A percentile compares a stretch with the other conserved stretches of the same genome.
These are phyloP conservation scores for Nicator chloris DNA, from an alignment of 2,113 vertebrate genomes.

Conservation along the genomic window DNA sequence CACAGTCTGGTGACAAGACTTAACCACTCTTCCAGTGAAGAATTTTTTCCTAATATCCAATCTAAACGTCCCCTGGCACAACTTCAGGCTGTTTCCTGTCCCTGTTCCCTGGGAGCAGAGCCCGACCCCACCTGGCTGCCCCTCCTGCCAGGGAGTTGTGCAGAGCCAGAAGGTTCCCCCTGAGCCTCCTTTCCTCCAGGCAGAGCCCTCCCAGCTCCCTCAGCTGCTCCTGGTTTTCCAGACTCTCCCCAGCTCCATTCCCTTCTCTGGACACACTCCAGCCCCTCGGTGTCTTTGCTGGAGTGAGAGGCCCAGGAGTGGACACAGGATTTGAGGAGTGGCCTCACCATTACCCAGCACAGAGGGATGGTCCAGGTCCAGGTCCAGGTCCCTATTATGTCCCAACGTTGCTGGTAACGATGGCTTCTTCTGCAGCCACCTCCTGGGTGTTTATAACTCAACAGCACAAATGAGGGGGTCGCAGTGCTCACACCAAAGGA, in stretches of 20 bases:
- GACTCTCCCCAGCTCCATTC: background rate
- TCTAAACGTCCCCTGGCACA: background rate
- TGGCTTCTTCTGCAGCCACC: background rate
- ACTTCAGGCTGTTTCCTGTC: background rate
- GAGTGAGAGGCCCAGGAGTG: background rate
- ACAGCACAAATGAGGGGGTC: background rate
- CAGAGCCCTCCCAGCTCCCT: background rate
- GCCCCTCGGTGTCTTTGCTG: background rate
- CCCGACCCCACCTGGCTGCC: rapidly evolving
- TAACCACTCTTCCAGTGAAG: background rate
- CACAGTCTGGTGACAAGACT: background rate
- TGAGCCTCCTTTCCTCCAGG: background rate
- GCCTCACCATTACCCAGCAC: background rate
- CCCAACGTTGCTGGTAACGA: background rate
- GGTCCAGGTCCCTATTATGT: too few species aligned
- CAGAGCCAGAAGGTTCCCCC: background rate
- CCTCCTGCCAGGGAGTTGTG: background rate
- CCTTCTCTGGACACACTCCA: background rate
- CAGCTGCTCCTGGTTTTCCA: background rate
- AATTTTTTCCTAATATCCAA: background rate
- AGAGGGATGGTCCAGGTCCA: background rate
- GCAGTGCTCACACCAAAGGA: background rate
- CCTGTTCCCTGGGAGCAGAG: background rate
- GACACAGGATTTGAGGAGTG: background rate
- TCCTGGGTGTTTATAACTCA: background rate